Base-by-base conservation (phyloP, 2,797 vertebrate genomes). In the Gymnoscopelus braueri region DNA sequence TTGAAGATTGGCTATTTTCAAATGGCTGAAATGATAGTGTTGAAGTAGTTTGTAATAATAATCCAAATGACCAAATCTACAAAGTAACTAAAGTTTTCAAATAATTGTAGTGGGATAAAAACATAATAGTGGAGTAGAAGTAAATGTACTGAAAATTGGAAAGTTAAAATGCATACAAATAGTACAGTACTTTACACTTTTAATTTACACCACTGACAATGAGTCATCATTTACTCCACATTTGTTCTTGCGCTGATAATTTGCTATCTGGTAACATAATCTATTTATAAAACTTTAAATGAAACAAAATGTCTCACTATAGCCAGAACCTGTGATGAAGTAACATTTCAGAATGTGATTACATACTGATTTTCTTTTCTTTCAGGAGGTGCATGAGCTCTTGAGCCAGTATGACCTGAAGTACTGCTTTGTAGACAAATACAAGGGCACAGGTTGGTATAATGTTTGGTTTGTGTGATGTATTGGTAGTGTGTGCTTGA, bases 361-460 rank as follows among this genome's bases (percentile, higher is more conserved):
- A 19, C 8, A 53, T 8, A 24, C 5, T 3, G 23, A 10, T 50
- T 4, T 2, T 19, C 64, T 75, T 24, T 51, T 66, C 67, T 69
- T 78, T 32, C 88, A 98, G 97, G 97, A 98, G 84, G 95, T 98
- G 52, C 96, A 98, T n/a, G 96, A 97, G 69, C 92, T 98, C 53
- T 84, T 98, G 85, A 91, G 94, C 32, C 95, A 93, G 89, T 98
- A 95, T 83, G 96, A 97, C 83, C 85, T 98, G 82, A 98, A 98
- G 87, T 98, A 98, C 93, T 98, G 97, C 90, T 98, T 98, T 83
- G 96, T 98, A 84, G 97, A 98, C 94, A 98, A 96, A 78, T 97
- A 97, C 92, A 98, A 97, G 84, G 96, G 97, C 78, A 98, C 96
- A 88, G 97, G 97, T 97, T 88, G 89, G 96, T 94, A 4, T 67